A percentile compares a stretch with the other conserved stretches of the same genome.
These are phyloP conservation scores for Coleophora flavipennella DNA, from an alignment of 2,888 invertebrate genomes.

Conservation along the genomic window DNA sequence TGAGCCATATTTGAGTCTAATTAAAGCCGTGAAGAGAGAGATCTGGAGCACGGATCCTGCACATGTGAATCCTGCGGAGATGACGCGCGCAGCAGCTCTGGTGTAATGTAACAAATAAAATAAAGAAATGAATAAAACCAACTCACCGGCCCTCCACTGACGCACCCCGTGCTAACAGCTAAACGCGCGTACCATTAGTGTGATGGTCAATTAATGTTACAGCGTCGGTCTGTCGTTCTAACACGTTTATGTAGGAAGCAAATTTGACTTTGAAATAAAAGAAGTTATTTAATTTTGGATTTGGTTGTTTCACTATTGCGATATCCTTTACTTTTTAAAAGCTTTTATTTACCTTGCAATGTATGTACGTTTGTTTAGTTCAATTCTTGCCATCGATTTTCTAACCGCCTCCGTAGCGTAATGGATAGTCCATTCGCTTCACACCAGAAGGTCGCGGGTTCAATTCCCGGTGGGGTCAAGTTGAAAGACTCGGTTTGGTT, in stretches of 20 bases:
- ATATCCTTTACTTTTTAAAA: no score
- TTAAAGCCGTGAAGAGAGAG: slow-evolving; percentile 24
- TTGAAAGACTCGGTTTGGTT: no score
- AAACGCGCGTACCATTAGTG: slow-evolving; percentile 59
- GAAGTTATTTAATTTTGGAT: slow-evolving; percentile 73
- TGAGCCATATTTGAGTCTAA: slow-evolving; percentile 34
- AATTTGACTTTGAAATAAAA: slow-evolving; percentile 73
- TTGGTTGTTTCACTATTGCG: slow-evolving; percentile 51
- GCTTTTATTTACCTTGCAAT: no score
- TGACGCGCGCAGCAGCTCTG: slow-evolving; percentile 26
- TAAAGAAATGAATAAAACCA: slow-evolving; percentile 22
- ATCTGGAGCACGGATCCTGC: slow-evolving; percentile 17
- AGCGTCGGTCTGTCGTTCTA: slow-evolving; percentile 63
- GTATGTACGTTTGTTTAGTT: no score
- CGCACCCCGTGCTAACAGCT: slow-evolving; percentile 50
- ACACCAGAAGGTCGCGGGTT: no score
- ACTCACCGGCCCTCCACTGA: slow-evolving; percentile 42
- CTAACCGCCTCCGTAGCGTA: no score
- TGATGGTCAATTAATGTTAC: slow-evolving; percentile 65
- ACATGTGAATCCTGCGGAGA: slow-evolving; percentile 20
- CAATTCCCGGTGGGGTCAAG: no score
- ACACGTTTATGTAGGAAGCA: slow-evolving; percentile 71
- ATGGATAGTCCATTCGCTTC: no score
- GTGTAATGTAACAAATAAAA: slow-evolving; percentile 13
- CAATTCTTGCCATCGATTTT: no score